Conservation (phyloP, 2,113 vertebrate genomes). For the Phoenicopterus ruber region DNA sequence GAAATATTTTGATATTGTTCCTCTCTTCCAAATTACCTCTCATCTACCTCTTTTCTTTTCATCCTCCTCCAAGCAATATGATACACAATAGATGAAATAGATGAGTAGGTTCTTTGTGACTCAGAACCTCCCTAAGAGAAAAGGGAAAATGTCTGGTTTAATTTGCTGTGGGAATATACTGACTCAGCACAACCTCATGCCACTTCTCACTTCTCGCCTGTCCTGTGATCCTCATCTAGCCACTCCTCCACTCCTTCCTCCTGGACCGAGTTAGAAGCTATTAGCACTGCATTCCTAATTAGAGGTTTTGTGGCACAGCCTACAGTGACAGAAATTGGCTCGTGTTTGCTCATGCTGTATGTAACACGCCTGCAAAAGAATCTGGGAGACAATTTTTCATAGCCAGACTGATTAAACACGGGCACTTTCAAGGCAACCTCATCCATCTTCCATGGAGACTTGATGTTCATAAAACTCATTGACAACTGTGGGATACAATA, state of each 20-base stretch:
- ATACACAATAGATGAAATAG: conserved; percentile 50
- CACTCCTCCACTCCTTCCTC: not conserved
- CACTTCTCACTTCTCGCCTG: not conserved
- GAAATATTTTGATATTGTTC: conserved; percentile 58
- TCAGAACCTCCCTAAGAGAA: conserved; percentile 34
- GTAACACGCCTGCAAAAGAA: not conserved
- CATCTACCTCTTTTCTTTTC: conserved; percentile 43
- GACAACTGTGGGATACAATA: not conserved
- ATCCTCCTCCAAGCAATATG: conserved; percentile 34
- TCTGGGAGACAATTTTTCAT: not conserved
- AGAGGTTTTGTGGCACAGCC: not conserved
- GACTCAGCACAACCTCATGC: not conserved
- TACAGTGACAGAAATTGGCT: not conserved
- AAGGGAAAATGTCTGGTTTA: not conserved
- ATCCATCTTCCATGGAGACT: not conserved
- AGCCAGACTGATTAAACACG: not conserved
- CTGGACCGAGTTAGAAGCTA: not conserved
- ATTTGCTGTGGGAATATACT: conserved; percentile 1
- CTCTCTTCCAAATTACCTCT: conserved; percentile 41
- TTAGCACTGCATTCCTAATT: not conserved
- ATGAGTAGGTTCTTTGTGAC: conserved; percentile 53
- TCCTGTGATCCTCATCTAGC: not conserved
- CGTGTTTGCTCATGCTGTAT: not conserved
- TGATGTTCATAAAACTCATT: not conserved
- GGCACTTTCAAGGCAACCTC: not conserved